phyloP scores from a whole-genome alignment of 2,888 invertebrate genomes.

The Callyntrura sp. region DNA sequence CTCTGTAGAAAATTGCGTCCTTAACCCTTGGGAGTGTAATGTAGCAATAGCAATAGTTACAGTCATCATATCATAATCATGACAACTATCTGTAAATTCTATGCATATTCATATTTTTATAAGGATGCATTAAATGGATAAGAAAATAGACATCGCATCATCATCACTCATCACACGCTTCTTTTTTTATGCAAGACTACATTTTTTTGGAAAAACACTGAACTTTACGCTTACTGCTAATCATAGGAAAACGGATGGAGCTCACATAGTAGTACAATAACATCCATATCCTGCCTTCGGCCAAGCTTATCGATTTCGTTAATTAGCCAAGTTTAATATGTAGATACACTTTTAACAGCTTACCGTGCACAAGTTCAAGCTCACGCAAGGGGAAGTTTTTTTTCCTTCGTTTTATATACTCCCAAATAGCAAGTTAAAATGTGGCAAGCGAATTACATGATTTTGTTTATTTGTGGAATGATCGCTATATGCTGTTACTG shows the following conservation, averaged over 20 bases:
- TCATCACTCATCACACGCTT: not conserved
- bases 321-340: constrained; percentile 21
- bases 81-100: not conserved
- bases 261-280: not conserved
- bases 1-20: constrained; percentile 69
- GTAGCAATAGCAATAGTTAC: constrained; percentile 21
- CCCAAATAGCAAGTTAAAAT: too few relatives aligned
- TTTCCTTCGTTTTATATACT: too few relatives aligned
- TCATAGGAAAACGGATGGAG: constrained; percentile 20
- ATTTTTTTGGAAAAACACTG: constrained; percentile 33
- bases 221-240: constrained; percentile 10
- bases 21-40: constrained; percentile 76
- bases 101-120: constrained; percentile 3
- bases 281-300: not conserved
- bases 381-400: not conserved
- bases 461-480: too few relatives aligned
- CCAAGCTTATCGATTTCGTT: constrained; percentile 3
- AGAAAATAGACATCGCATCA: constrained; percentile 12
- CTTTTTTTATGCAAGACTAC: not conserved
- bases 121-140: not conserved
- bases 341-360: not conserved
- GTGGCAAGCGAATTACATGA: not conserved
- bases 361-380: constrained; percentile 20
- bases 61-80: constrained; percentile 11
- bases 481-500: too few relatives aligned